Evolutionary conservation across 2,888 invertebrate genomes (phyloP), one percentile per base, ranked within the genome.

Genomic region (Netelia virgata): DNA sequence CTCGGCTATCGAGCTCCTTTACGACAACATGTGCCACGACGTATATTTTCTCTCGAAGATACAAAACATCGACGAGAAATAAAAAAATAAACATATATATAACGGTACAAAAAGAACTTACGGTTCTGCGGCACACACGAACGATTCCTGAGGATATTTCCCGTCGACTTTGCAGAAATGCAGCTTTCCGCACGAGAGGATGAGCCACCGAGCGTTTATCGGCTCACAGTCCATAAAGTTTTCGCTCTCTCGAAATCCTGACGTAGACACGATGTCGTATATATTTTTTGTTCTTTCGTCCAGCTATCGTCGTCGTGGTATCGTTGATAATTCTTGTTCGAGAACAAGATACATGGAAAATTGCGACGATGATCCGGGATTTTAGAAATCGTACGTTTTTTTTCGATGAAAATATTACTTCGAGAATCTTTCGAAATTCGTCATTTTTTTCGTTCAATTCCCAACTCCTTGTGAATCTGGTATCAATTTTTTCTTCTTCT

Each of bases 171-270:
- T 70, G 61, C 75, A 18, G 55, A 53, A 76, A 80, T 68, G 55
- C 72, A 53, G 72, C 68, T 76, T 80, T 84, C 63, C 80, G 76
- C 76, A 70, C 53, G 70, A 68, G 50, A 75, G 50, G 72, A 76
- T 16, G 16, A 57, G 20, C 76, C 47, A 23, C 16, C 18, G 66
- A 14, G 23, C 76, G 68, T 80, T 84, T 84, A 84, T 84, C 83
- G 80, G 80, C 63, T 84, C 75, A 76, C 83, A 76, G 76, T 84
- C 83, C 80, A 80, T 80, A 84, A 84, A 80, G 83, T 84, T 80
- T 76, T 18, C 68, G 18, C 68, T 23, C 50, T 76, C 78, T 77
- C 61, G 72, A 76, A 80, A 72, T 80, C 66, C 66, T 18, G 53
- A 68, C 72, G 69, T 64, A 64, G 72, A 76, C 55, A 73, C 61